Percentiles rank a stretch among this genome's conserved stretches.
Evolutionary conservation across 2,888 invertebrate genomes (phyloP).

Genomic region (Drosophila percnosoma): DNA sequence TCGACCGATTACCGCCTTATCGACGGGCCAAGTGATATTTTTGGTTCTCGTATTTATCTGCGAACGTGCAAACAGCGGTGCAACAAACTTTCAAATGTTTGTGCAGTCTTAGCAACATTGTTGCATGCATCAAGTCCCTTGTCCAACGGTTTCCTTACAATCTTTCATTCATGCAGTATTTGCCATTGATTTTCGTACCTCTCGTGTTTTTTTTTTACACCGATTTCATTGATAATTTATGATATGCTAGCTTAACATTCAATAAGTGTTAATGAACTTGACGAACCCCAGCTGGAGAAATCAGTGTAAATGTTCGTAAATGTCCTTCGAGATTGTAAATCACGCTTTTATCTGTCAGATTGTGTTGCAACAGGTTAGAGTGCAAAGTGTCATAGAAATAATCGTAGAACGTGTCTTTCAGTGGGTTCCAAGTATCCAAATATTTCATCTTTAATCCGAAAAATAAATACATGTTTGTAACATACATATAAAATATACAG

Average conservation of each 20-base stretch:
- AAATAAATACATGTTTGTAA: background rate
- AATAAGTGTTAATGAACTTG: slow-evolving; percentile 41
- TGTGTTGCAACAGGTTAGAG: slow-evolving; percentile 61
- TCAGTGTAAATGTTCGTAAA: slow-evolving; percentile 54
- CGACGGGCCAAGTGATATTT: slow-evolving; percentile 47
- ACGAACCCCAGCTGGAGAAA: slow-evolving; percentile 28
- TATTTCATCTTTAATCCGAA: background rate
- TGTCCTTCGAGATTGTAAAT: slow-evolving; percentile 51
- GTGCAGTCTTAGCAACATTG: slow-evolving; percentile 78
- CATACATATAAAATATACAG: background rate
- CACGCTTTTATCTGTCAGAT: slow-evolving; percentile 21
- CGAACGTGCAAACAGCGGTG: slow-evolving; percentile 54
- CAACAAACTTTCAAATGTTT: slow-evolving; percentile 75
- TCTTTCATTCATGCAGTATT: slow-evolving; percentile 57
- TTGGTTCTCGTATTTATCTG: slow-evolving; percentile 59
- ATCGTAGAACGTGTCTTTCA: slow-evolving; percentile 27
- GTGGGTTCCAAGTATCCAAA: background rate
- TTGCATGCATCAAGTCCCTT: slow-evolving; percentile 52
- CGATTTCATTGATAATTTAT: slow-evolving; percentile 66
- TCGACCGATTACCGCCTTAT: slow-evolving; percentile 64
- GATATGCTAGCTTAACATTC: slow-evolving; percentile 34
- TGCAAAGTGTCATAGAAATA: slow-evolving; percentile 22
- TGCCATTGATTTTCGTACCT: slow-evolving; percentile 37
- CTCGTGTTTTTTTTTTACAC: slow-evolving; percentile 28
- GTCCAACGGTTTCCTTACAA: slow-evolving; percentile 6